phyloP scores from a whole-genome alignment of 2,797 vertebrate species.

The Odontamblyopus lacepedii region DNA sequence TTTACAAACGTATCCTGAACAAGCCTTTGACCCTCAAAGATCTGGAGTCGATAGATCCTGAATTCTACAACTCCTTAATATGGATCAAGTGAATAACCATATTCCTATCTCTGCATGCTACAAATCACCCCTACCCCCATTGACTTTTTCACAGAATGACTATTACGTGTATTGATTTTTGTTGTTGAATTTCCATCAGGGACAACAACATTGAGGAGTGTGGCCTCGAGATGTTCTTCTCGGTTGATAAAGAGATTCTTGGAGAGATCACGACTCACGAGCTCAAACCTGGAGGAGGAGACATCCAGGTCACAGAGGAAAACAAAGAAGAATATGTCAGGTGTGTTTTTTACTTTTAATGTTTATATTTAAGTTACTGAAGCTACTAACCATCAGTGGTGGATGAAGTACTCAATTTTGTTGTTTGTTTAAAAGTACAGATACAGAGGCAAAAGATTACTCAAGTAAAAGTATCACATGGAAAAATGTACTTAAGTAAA shows the following conservation, averaged over 20 bases:
- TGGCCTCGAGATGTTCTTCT: constrained; percentile 98
- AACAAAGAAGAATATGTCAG: constrained; percentile 98
- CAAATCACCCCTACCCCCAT: neutral
- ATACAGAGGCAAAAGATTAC: too few species aligned
- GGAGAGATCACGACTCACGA: constrained; percentile 98
- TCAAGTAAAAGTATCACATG: too few species aligned
- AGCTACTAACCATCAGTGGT: too few species aligned
- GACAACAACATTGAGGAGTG: constrained; percentile 98
- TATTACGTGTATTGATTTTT: neutral
- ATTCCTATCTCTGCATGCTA: neutral
- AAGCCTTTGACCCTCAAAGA: constrained; percentile 96
- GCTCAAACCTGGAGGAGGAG: constrained; percentile 93
- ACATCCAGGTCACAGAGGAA: constrained; percentile 94
- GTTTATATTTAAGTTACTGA: neutral
- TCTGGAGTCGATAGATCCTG: constrained; percentile 96
- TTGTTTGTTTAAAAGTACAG: too few species aligned
- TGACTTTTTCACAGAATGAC: neutral
- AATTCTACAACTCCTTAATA: constrained; percentile 99
- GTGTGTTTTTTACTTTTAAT: constrained; percentile 58
- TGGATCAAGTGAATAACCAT: constrained; percentile 93
- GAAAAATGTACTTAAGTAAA: too few species aligned
- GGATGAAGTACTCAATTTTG: too few species aligned
- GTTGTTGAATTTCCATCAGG: constrained; percentile 65
- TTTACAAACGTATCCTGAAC: constrained; percentile 97
- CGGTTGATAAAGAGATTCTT: constrained; percentile 98